Conservation (phyloP, 1,140 invertebrate species). For the Eurosta solidaginis region DNA sequence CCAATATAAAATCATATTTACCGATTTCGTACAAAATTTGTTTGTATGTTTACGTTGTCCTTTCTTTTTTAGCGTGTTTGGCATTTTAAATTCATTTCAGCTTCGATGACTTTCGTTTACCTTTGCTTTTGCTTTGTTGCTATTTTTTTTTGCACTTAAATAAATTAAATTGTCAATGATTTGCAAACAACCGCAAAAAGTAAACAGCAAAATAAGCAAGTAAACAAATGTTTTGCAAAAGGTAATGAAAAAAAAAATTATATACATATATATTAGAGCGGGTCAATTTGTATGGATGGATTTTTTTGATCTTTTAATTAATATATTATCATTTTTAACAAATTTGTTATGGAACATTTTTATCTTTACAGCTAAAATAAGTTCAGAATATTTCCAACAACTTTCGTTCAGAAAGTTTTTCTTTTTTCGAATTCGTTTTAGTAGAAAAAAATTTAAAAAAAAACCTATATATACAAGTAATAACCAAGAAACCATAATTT, state of each 20-base stretch:
- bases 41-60: background rate
- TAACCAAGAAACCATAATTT: no score
- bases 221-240: constrained; percentile 8
- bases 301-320: no score
- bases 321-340: no score
- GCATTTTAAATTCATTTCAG: constrained; percentile 11
- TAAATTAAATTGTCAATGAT: constrained; percentile 31
- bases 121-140: constrained; percentile 15
- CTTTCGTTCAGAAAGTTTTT: no score
- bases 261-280: background rate
- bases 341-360: no score
- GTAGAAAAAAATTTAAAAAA: no score
- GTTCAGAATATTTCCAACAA: no score
- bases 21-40: background rate
- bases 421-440: no score
- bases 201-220: background rate
- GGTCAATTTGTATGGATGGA: no score
- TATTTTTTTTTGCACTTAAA: constrained; percentile 24
- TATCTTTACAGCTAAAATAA: no score
- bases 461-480: no score
- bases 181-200: constrained; percentile 30
- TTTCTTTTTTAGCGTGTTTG: background rate
- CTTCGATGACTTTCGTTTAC: constrained; percentile 14
- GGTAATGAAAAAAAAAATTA: background rate
- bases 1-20: background rate